Evolutionary conservation across 2,888 invertebrate species (phyloP).

Genomic region (Venusia cambrica): DNA sequence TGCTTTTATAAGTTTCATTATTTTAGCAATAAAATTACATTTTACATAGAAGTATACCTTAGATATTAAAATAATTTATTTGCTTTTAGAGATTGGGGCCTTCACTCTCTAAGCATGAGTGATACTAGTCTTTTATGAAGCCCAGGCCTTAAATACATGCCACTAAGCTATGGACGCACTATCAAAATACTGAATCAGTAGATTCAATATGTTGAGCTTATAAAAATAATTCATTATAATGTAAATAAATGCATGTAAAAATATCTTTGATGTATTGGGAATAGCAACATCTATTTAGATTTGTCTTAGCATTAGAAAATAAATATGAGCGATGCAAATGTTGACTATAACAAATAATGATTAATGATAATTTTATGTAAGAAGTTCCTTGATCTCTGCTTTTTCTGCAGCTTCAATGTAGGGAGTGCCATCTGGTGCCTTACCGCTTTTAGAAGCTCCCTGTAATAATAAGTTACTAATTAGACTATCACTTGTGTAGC

Average conservation of each 20-base stretch:
- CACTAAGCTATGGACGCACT: conserved; percentile 66
- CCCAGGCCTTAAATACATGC: conserved; percentile 48
- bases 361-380: conserved; percentile 55
- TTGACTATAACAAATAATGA: conserved; percentile 29
- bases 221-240: conserved; percentile 74
- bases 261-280: conserved; percentile 58
- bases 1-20: conserved; percentile 48
- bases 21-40: conserved; percentile 70
- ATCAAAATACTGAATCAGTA: conserved; percentile 54
- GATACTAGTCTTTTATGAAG: conserved; percentile 24
- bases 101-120: conserved; percentile 27
- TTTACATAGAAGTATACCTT: conserved; percentile 61
- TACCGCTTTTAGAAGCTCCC: conserved; percentile 91
- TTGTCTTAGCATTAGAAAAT: conserved; percentile 58
- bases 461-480: conserved; percentile 49
- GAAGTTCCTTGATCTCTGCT: conserved; percentile 92
- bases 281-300: conserved; percentile 52
- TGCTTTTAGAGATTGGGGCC: conserved; percentile 66
- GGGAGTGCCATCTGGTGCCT: conserved; percentile 92
- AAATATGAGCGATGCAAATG: conserved; percentile 48
- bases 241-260: conserved; percentile 79
- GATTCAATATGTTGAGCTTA: conserved; percentile 61
- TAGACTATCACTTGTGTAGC: background rate
- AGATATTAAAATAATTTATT: conserved; percentile 68
- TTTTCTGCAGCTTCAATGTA: conserved; percentile 95